A percentile compares a stretch with the other conserved stretches of the same genome.
Evolutionary conservation across 2,113 vertebrate genomes (phyloP).

Genomic region (Marmota flaviventris): DNA sequence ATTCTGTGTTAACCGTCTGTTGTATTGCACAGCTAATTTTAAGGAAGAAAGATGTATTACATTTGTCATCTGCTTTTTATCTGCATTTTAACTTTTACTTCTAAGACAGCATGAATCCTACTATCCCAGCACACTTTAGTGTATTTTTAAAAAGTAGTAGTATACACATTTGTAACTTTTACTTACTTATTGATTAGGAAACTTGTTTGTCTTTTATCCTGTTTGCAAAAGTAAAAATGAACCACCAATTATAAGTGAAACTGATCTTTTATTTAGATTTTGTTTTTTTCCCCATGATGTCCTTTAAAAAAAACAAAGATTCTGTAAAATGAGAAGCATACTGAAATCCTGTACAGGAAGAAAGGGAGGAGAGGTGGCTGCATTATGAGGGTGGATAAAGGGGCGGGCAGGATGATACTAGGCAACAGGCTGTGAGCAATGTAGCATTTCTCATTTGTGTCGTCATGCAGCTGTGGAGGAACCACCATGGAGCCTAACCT

Average conservation of each 20-base stretch:
- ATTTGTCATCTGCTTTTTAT: slow-evolving; percentile 34
- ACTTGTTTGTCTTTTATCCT: slow-evolving; percentile 53
- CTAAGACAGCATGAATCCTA: slow-evolving; percentile 28
- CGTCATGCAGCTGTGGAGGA: slow-evolving; percentile 71
- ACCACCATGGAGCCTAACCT: slow-evolving; percentile 53
- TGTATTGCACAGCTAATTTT: slow-evolving; percentile 40
- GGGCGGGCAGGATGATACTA: not conserved
- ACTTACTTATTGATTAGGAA: slow-evolving; percentile 60
- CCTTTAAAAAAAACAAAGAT: slow-evolving; percentile 38
- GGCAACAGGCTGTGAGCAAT: slow-evolving; percentile 71
- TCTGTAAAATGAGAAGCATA: slow-evolving; percentile 55
- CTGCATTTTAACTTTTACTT: slow-evolving; percentile 45
- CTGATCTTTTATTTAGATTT: slow-evolving; percentile 64
- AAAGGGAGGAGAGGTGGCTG: slow-evolving; percentile 23
- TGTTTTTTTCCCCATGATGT: not conserved
- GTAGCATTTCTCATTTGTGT: slow-evolving; percentile 69
- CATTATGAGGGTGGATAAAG: not conserved
- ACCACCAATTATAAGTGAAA: slow-evolving; percentile 28
- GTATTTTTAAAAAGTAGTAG: slow-evolving; percentile 3
- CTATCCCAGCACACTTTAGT: slow-evolving; percentile 45
- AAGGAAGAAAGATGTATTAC: not conserved
- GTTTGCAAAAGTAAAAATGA: slow-evolving; percentile 62
- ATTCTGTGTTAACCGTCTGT: slow-evolving; percentile 13
- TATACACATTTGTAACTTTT: slow-evolving; percentile 51
- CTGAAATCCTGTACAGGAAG: not conserved